These are phyloP conservation scores for Capitulum mitella DNA, from an alignment of 2,888 invertebrate species.

Conservation along the genomic window DNA sequence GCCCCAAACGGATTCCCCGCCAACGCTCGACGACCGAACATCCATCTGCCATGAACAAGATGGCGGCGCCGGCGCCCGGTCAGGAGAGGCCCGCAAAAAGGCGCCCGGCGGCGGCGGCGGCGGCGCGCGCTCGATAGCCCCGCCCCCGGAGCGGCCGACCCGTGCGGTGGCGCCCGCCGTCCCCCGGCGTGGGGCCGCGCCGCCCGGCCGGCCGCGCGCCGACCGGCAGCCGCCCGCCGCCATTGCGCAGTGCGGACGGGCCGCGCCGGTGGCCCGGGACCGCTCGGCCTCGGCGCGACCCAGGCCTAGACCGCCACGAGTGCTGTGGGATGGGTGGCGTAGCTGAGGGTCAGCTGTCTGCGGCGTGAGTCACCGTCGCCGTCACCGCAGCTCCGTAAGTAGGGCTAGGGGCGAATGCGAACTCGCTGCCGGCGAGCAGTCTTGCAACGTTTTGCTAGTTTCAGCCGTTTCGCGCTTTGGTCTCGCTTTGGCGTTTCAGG, in stretches of 20 bases:
- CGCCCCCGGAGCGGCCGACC: conserved; percentile 1
- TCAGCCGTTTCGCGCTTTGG: no score
- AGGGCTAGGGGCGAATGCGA: no score
- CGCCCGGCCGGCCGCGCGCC: not conserved
- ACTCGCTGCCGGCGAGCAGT: no score
- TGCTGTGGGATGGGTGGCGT: no score
- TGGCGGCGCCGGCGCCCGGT: not conserved
- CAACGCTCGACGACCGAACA: no score
- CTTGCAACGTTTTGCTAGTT: no score
- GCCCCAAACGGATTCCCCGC: no score
- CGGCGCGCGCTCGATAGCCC: conserved; percentile 8
- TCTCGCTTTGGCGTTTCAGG: no score
- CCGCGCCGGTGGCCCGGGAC: not conserved
- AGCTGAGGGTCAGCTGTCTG: no score
- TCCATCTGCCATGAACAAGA: no score
- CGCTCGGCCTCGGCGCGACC: no score
- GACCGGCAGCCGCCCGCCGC: not conserved
- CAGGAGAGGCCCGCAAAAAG: not conserved
- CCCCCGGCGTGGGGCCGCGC: not conserved
- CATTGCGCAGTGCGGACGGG: not conserved
- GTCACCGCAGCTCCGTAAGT: no score
- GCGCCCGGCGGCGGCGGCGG: not conserved
- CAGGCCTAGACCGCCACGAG: not conserved
- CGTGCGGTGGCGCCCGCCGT: not conserved
- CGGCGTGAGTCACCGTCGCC: not conserved